Evolutionary conservation across 2,888 invertebrate genomes (phyloP), one percentile per base, ranked within the genome.

Genomic region (Drosophila niveifrons): DNA sequence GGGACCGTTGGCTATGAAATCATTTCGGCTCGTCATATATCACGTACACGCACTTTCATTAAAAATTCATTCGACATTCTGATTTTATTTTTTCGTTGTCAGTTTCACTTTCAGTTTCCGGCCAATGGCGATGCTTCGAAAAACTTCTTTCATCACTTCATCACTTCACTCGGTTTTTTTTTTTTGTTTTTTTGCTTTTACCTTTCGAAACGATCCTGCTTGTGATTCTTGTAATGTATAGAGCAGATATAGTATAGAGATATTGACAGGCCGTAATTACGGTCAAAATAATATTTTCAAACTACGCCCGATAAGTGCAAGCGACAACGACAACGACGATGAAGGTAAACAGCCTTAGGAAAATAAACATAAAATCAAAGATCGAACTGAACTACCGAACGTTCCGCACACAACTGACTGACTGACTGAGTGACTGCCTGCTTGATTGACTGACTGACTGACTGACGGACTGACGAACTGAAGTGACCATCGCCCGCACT

Each of bases 221-320:
- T 23, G 18, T 58, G 59, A 66, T 75, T 61, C 66, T 67, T 58
- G 58, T 48, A 43, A 46, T 77, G 71, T 59, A 43, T 58, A 31
- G 2, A 31, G 9, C 2, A 59, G 70, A 11, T 17, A 28, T 53
- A 23, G n/a, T n/a, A 0, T 51, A 41, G n/a, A 15, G 31, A 4
- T 13, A 17, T 48, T 46, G 31, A 10, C 53, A 15, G 70, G 68
- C 51, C 73, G 82, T 85, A 89, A 89, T 91, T 90, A 91, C 88
- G 91, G 90, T 85, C 84, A 90, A 90, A 90, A 90, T 86, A 90
- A 90, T 91, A 90, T 91, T 90, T 82, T 73, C 57, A 53, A 72
- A 76, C 74, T 73, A 81, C 69, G 9, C 18, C 18, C 68, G 74
- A 61, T 75, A 72, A 69, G 65, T 72, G 75, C 53, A 28, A 71